phyloP scores from a whole-genome alignment of 2,888 invertebrate species.

The Dastarcus helophoroides region DNA sequence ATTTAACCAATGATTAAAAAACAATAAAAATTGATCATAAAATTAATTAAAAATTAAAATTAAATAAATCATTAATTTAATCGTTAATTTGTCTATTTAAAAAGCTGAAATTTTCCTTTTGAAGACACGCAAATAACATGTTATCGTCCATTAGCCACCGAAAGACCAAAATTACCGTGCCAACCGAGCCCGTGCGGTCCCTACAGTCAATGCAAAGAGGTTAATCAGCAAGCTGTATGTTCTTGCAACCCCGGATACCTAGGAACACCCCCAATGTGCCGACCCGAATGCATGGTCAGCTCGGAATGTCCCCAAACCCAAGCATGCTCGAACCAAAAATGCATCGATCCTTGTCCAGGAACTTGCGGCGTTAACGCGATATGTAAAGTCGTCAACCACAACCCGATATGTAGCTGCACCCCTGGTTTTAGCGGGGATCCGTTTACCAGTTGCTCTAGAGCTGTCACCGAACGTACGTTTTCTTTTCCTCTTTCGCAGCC shows the following conservation, averaged over 20 bases:
- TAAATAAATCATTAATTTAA: too few species aligned
- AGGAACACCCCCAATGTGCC: conserved; percentile 52
- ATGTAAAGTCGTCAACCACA: conserved; percentile 56
- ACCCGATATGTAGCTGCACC: conserved; percentile 55
- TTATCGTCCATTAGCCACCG: too few species aligned
- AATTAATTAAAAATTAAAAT: too few species aligned
- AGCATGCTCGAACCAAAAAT: conserved; percentile 51
- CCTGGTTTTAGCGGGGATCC: conserved; percentile 54
- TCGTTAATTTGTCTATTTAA: too few species aligned
- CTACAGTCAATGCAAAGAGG: conserved; percentile 50
- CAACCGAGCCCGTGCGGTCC: conserved; percentile 56
- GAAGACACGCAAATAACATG: too few species aligned
- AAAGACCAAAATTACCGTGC: conserved; percentile 41
- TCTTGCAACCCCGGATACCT: conserved; percentile 49
- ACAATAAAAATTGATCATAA: too few species aligned
- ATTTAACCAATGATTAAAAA: too few species aligned
- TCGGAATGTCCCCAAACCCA: conserved; percentile 54
- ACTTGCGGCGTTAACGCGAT: conserved; percentile 53
- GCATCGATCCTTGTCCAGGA: conserved; percentile 53
- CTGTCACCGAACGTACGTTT: conserved; percentile 30
- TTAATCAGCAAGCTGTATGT: conserved; percentile 52
- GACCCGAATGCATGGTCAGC: conserved; percentile 55
- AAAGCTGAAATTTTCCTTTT: too few species aligned
- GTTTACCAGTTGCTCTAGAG: conserved; percentile 41
- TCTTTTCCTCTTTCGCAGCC: background rate